Conservation (phyloP, 2,888 invertebrate species). For the Ellobium chinense region DNA sequence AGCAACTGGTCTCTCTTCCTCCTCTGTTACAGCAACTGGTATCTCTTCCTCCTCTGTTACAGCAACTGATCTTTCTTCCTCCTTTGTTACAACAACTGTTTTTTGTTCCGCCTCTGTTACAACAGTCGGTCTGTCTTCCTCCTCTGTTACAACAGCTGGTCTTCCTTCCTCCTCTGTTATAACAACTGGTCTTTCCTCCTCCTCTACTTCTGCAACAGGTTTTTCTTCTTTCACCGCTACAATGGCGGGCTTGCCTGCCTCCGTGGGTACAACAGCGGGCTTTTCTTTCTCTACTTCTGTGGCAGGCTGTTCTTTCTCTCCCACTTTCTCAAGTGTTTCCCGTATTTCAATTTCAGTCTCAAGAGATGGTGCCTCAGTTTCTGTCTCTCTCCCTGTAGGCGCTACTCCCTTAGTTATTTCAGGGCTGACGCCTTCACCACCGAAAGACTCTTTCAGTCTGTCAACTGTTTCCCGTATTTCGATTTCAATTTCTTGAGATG, state of each 20-base stretch:
- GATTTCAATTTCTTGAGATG: not conserved
- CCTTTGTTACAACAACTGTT: not conserved
- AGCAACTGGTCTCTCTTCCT: no score
- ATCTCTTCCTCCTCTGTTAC: no score
- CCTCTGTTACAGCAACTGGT: no score
- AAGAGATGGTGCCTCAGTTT: not conserved
- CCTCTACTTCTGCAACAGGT: slow-evolving; percentile 14
- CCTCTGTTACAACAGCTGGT: slow-evolving; percentile 29
- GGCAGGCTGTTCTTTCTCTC: not conserved
- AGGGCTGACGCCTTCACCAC: not conserved
- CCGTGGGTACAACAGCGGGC: not conserved
- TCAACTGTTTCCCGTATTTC: not conserved
- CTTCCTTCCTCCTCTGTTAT: no score
- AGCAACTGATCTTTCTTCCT: not conserved
- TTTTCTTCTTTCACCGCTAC: no score
- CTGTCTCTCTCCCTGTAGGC: not conserved
- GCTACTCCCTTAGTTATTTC: not conserved
- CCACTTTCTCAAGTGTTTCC: not conserved
- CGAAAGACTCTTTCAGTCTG: not conserved
- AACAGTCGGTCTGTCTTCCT: not conserved
- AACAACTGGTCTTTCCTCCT: no score
- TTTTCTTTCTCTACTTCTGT: not conserved
- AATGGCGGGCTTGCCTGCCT: not conserved
- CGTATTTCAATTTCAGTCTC: not conserved
- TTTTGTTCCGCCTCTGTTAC: not conserved